Conservation (phyloP, 2,797 vertebrate genomes). For the Ammospiza maritima region DNA sequence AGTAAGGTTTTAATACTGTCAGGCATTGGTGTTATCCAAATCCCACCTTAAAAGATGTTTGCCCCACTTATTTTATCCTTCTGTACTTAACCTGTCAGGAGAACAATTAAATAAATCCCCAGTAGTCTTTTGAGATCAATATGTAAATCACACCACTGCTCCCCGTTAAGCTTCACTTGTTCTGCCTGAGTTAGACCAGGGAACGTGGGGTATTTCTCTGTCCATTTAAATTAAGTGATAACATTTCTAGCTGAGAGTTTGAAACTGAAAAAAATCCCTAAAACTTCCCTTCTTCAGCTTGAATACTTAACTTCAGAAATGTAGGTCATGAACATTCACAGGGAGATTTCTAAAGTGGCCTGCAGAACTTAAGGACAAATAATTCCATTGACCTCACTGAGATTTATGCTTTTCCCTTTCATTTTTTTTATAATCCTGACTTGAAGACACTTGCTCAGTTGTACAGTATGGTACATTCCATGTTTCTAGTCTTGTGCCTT, state of each 20-base stretch:
- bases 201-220: not conserved
- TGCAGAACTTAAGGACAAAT: not conserved
- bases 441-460: not conserved
- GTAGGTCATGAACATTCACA: not conserved
- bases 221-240: not conserved
- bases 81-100: not conserved
- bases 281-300: not conserved
- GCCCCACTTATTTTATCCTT: not conserved
- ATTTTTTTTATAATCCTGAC: rapidly evolving
- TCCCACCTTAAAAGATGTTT: not conserved
- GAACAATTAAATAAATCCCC: not conserved
- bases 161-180: not conserved
- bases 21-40: not conserved
- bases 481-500: not conserved
- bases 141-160: not conserved
- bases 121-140: not conserved
- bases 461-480: rapidly evolving
- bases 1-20: not conserved
- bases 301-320: not conserved
- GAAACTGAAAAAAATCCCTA: not conserved
- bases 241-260: not conserved
- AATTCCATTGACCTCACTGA: not conserved
- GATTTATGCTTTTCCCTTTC: not conserved
- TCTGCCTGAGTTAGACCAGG: not conserved
- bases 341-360: not conserved